phyloP scores from a whole-genome alignment of 2,888 invertebrate genomes.

The Phrixothrix hirtus region DNA sequence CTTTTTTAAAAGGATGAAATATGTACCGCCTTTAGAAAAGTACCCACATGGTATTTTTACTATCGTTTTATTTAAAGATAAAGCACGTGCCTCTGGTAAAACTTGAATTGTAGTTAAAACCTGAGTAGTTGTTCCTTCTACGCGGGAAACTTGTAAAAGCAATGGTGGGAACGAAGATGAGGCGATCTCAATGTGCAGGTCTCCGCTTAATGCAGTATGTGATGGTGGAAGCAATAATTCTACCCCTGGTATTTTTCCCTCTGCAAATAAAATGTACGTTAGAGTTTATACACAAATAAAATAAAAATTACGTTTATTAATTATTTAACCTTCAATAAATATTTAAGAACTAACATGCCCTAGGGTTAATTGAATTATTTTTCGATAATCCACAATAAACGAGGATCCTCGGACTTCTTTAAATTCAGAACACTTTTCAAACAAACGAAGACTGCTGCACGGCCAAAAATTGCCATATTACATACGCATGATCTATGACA shows the following conservation, averaged over 20 bases:
- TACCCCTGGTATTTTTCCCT: constrained; percentile 49
- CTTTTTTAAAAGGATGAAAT: constrained; percentile 59
- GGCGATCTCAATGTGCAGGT: constrained; percentile 71
- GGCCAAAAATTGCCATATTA: too few relatives aligned
- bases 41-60: constrained; percentile 68
- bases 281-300: too few relatives aligned
- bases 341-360: too few relatives aligned
- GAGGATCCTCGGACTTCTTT: too few relatives aligned
- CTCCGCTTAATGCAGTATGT: constrained; percentile 78
- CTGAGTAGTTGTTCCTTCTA: constrained; percentile 52
- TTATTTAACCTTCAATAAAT: too few relatives aligned
- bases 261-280: constrained; percentile 44
- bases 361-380: too few relatives aligned
- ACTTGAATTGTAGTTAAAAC: constrained; percentile 51
- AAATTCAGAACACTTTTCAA: too few relatives aligned
- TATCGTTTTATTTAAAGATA: constrained; percentile 49
- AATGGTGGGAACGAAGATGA: constrained; percentile 54
- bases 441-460: too few relatives aligned
- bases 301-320: too few relatives aligned
- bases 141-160: constrained; percentile 55
- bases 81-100: constrained; percentile 50
- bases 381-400: too few relatives aligned
- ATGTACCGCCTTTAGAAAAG: constrained; percentile 72
- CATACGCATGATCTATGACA: too few relatives aligned
- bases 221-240: constrained; percentile 55